Evolutionary conservation across 2,797 vertebrate genomes (phyloP), one percentile per base, ranked within the genome.

Genomic region (Acropternis orthonyx): DNA sequence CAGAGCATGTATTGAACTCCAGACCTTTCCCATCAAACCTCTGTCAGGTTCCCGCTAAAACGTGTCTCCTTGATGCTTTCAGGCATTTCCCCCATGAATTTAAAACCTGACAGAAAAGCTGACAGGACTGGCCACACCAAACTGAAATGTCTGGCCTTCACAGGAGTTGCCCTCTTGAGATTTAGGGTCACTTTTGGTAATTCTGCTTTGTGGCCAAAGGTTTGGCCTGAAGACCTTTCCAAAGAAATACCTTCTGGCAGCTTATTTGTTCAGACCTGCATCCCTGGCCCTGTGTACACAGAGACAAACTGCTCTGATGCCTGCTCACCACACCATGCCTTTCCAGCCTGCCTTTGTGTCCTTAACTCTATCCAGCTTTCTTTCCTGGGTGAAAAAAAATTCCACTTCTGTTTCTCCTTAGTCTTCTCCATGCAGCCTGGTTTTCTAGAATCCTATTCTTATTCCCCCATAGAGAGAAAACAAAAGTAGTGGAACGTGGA

Each of bases 21-120:
- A 89, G 86, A 93, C 92, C 78, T 92, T 92, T 92, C 84, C 77
- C 81, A 71, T 92, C 67, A 89, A 95, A 89, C 81, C 78, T 87
- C 63, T 76, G 61, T 49, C 77, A 91, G 71, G 44, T 9, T 78
- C 34, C 44, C 11, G 49, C n/a, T 90, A 90, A 94, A 95, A 92
- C 84, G 65, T 74, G 36, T 34, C 51, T 88, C 41, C 1, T 23
- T 88, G 49, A 66, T 63, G 56, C 39, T 88, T 34, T 90, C 76
- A 67, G 36, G 63, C 52, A 32, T 80, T 85, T 85, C 5, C 24
- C 34, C 41, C 3, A 0, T 26, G 26, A 55, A 76, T 90, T 92
- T 59, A 71, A 18, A 80, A 27, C 28, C 44, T 72, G 19, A 76
- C 71, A 82, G 48, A 22, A 89, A 68, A 89, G 55, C 20, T 28